These are phyloP conservation scores for Halichoerus grypus DNA, from an alignment of 2,113 vertebrate genomes.

Conservation along the genomic window DNA sequence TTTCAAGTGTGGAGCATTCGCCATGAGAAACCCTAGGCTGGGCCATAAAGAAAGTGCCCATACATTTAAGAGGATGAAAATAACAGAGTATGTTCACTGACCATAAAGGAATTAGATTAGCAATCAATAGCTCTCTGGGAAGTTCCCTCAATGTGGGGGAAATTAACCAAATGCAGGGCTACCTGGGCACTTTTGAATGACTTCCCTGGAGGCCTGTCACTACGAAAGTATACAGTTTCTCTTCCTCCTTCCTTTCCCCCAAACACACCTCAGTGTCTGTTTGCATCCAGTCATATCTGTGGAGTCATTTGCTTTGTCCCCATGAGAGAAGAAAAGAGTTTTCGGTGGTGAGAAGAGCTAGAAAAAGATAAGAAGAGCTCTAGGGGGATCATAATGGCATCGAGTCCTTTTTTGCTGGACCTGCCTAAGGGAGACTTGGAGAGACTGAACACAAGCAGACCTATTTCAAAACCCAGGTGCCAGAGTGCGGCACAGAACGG, in stretches of 20 bases:
- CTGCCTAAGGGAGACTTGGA: not conserved
- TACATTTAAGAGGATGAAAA: not conserved
- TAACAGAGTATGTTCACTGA: not conserved
- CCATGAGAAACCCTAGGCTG: not conserved
- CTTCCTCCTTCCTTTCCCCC: not conserved
- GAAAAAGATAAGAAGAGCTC: not conserved
- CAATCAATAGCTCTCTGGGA: not conserved
- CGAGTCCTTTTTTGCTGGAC: not conserved
- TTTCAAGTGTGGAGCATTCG: not conserved
- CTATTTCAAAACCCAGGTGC: not conserved
- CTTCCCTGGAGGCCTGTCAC: not conserved
- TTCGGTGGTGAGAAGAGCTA: not conserved
- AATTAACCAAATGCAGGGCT: not conserved
- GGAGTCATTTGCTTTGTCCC: not conserved
- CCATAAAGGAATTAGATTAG: not conserved
- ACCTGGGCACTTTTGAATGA: not conserved
- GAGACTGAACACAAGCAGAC: not conserved
- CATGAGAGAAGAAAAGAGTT: not conserved
- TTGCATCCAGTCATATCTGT: not conserved
- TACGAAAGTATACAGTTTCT: not conserved
- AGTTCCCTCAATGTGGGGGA: not conserved
- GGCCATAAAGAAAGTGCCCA: not conserved
- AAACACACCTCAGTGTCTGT: not conserved
- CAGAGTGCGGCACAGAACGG: not conserved
- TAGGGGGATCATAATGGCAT: not conserved